Evolutionary conservation across 1,140 invertebrate species (phyloP).

Genomic region (Thaumatotibia leucotreta): DNA sequence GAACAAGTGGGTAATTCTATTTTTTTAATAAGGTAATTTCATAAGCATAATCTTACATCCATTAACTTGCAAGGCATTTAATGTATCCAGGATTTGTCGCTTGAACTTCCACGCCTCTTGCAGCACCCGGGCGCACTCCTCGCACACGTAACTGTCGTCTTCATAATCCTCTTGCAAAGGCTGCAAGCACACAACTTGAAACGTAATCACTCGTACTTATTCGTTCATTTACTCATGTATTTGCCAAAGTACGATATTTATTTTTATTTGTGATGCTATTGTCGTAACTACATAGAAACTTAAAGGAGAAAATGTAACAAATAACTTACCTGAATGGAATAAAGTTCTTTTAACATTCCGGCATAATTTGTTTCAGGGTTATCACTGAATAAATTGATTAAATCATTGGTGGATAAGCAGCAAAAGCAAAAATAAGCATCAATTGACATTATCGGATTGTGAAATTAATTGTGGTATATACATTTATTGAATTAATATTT

Average conservation of each 20-base stretch:
- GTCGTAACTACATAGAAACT: neutral
- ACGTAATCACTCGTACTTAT: neutral
- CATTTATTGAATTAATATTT: neutral
- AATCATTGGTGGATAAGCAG: conserved; percentile 19
- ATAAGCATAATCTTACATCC: conserved; percentile 14
- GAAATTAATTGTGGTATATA: neutral
- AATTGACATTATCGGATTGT: conserved; percentile 7
- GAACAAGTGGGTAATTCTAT: no score
- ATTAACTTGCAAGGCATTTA: conserved; percentile 13
- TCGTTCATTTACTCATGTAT: no score
- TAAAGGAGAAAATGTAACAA: neutral
- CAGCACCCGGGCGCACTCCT: conserved; percentile 4
- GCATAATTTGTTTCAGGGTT: conserved; percentile 12
- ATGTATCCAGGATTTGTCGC: neutral
- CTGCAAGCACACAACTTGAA: neutral
- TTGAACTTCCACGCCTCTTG: conserved; percentile 9
- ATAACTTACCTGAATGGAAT: conserved; percentile 11
- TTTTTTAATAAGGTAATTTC: neutral
- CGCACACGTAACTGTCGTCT: conserved; percentile 14
- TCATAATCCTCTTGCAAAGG: conserved; percentile 14
- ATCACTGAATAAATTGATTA: conserved; percentile 1
- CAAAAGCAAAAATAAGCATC: conserved; percentile 22
- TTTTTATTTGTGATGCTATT: neutral
- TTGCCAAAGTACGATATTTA: no score
- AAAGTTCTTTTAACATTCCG: neutral